Conservation (phyloP, 2,113 vertebrate species). For the Myotis brandtii region DNA sequence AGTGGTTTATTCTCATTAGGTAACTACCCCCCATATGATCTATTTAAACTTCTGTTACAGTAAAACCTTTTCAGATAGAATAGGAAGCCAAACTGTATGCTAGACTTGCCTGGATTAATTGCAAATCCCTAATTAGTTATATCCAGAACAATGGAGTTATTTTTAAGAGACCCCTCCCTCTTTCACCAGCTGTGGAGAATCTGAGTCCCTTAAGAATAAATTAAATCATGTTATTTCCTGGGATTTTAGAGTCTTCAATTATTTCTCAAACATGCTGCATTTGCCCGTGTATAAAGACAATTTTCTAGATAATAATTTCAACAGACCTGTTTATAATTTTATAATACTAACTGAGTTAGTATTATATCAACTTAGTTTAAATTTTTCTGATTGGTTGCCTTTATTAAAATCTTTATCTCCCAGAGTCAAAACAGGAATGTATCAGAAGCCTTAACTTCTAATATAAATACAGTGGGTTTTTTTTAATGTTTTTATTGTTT, state of each 20-base stretch:
- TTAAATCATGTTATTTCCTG: slow-evolving; percentile 54
- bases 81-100: slow-evolving; percentile 37
- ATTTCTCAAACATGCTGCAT: slow-evolving; percentile 35
- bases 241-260: slow-evolving; percentile 60
- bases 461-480: background rate
- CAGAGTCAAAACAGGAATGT: slow-evolving; percentile 27
- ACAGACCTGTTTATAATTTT: slow-evolving; percentile 38
- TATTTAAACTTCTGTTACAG: slow-evolving; percentile 51
- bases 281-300: background rate
- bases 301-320: slow-evolving; percentile 46
- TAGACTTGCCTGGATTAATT: slow-evolving; percentile 46
- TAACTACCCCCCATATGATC: slow-evolving; percentile 42
- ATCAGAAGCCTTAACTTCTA: slow-evolving; percentile 32
- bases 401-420: slow-evolving; percentile 49
- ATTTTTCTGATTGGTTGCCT: slow-evolving; percentile 41
- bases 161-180: slow-evolving; percentile 49
- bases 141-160: slow-evolving; percentile 55
- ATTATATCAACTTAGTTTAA: background rate
- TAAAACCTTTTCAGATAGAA: slow-evolving; percentile 55
- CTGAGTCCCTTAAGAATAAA: slow-evolving; percentile 51
- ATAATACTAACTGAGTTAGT: background rate
- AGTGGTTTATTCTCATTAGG: slow-evolving; percentile 51
- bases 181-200: slow-evolving; percentile 42
- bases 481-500: too few relatives aligned
- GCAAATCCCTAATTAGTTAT: slow-evolving; percentile 62